Percentiles rank a stretch among this genome's conserved stretches.
Conservation (phyloP, 2,888 invertebrate species). For the Sesia bembeciformis region DNA sequence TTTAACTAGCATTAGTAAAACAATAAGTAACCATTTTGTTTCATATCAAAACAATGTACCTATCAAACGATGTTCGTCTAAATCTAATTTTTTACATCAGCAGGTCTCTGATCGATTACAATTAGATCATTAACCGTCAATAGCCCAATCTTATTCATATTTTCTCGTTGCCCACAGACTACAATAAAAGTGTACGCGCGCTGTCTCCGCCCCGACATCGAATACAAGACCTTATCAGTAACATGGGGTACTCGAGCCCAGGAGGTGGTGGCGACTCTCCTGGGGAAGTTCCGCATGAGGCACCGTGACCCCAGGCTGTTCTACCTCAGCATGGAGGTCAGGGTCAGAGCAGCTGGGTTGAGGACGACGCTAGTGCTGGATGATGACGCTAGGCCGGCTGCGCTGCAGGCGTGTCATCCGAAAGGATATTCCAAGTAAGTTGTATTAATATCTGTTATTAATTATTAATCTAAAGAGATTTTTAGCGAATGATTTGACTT, state of each 20-base stretch:
- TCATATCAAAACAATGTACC: too few species aligned
- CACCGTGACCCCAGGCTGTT: constrained; percentile 94
- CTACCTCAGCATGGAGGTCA: constrained; percentile 95
- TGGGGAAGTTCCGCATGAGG: constrained; percentile 92
- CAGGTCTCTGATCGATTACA: too few species aligned
- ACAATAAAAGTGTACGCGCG: constrained; percentile 94
- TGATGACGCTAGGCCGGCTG: constrained; percentile 91
- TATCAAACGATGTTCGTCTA: too few species aligned
- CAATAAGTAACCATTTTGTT: too few species aligned
- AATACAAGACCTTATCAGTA: constrained; percentile 95
- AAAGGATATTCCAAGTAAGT: constrained; percentile 91
- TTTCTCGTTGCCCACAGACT: constrained; percentile 75
- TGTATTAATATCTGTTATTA: background rate
- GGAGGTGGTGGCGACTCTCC: constrained; percentile 87
- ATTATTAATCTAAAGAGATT: too few species aligned
- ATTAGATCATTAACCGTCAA: too few species aligned
- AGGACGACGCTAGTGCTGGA: constrained; percentile 88
- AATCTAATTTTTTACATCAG: too few species aligned
- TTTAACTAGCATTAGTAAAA: too few species aligned
- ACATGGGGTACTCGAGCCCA: constrained; percentile 91
- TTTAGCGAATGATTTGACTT: too few species aligned
- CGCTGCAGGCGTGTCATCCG: constrained; percentile 94
- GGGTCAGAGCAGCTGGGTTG: constrained; percentile 87
- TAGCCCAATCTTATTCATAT: background rate
- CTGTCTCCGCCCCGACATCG: constrained; percentile 92